Conservation (phyloP, 2,797 vertebrate species). For the Phoebastria nigripes region DNA sequence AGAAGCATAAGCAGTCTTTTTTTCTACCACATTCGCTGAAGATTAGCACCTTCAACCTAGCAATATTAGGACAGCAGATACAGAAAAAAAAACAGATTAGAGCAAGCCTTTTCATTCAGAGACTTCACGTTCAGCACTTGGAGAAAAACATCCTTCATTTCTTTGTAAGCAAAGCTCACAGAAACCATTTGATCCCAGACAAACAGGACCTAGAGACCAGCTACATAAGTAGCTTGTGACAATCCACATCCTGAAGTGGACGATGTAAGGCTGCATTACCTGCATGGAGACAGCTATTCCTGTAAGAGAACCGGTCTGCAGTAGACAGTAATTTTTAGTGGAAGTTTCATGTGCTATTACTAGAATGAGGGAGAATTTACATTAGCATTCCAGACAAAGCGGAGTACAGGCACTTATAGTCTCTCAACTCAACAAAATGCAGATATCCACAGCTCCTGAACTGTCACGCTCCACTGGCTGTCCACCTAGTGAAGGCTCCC, state of each 20-base stretch:
- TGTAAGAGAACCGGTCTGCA: neutral
- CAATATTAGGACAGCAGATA: neutral
- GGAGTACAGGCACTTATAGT: accelerated
- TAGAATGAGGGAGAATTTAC: neutral
- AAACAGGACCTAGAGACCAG: neutral
- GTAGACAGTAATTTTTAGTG: neutral
- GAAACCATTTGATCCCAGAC: neutral
- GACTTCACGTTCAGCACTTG: neutral
- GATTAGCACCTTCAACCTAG: neutral
- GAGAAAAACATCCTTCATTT: neutral
- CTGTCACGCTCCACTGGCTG: neutral
- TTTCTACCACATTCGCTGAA: neutral
- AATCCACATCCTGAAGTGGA: neutral
- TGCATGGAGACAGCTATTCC: neutral
- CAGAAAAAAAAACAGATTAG: too few species aligned
- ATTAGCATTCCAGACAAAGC: neutral
- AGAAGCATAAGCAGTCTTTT: neutral
- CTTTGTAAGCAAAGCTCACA: neutral
- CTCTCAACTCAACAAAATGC: neutral
- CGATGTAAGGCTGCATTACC: neutral
- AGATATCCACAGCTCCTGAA: neutral
- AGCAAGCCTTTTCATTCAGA: neutral
- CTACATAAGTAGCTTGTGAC: neutral
- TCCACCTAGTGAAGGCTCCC: neutral
- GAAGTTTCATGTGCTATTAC: neutral